Base-by-base conservation (phyloP, 2,888 invertebrate genomes). In the Ochropleura leucogaster region DNA sequence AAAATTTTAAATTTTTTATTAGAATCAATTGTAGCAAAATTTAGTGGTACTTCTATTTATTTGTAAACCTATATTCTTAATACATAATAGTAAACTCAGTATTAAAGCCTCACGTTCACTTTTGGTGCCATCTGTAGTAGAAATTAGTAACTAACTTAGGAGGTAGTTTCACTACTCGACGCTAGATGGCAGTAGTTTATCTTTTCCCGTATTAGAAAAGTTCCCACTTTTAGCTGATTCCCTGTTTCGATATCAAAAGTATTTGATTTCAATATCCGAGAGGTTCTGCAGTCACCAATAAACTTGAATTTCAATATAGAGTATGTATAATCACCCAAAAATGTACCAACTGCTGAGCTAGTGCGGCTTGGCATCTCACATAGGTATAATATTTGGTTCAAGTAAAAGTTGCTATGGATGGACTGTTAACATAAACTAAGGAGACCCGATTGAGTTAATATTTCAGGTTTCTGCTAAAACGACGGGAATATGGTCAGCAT, bases 81-180 rank as follows among this genome's bases (percentile, higher is more conserved):
- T n/a, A n/a, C n/a, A n/a, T n/a, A n/a, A n/a, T n/a, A n/a, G n/a
- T n/a, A n/a, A n/a, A n/a, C n/a, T n/a, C 30, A 59, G 30, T 40
- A 7, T 8, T 16, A 40, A 40, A 59, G 8, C 16, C 16, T 18
- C 0, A n/a, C 4, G 3, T 12, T 44, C 12, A 12, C 4, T 3
- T 0, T 3, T 12, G 8, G 20, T 53, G 69, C 57, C 82, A 76
- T 82, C 82, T 82, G 16, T 70, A 44, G 2, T 3, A 4, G 0
- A 5, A 30, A n/a, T 49, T 0, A 14, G 9, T 51, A 20, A 18
- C 16, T n/a, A 40, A 5, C 9, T 53, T 0, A 3, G 3, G 14
- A 10, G 42, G 9, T 47, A 72, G 51, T 77, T 63, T 60, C 0
- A 49, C 86, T 85, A 85, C 68, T 80, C 63, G 55, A 53, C 53